Percentiles rank a stretch among this genome's conserved stretches.
These are phyloP conservation scores for Tholera decimalis DNA, from an alignment of 2,888 invertebrate species.

Conservation along the genomic window DNA sequence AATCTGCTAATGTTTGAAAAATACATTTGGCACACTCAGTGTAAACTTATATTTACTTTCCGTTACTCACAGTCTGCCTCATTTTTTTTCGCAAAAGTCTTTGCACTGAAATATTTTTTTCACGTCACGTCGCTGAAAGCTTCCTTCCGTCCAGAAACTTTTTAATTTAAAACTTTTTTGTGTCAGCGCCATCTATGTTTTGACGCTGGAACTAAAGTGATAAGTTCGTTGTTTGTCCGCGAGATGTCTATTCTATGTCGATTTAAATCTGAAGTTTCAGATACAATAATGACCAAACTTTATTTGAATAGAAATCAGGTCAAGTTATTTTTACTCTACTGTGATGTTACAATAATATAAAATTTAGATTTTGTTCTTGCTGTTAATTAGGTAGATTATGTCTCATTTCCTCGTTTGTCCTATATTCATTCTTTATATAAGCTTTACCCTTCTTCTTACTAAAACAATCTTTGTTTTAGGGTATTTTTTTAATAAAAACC, in stretches of 20 bases:
- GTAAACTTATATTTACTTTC: slow-evolving; percentile 44
- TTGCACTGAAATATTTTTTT: slow-evolving; percentile 33
- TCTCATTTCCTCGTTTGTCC: too few species aligned
- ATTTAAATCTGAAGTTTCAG: slow-evolving; percentile 28
- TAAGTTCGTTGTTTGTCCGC: slow-evolving; percentile 67
- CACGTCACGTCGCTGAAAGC: slow-evolving; percentile 27
- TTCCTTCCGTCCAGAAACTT: slow-evolving; percentile 36
- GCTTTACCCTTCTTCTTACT: too few species aligned
- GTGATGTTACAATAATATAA: slow-evolving; percentile 64
- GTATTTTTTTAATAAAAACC: too few species aligned
- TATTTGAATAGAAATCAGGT: slow-evolving; percentile 28
- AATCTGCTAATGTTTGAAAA: slow-evolving; percentile 3
- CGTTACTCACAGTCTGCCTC: slow-evolving; percentile 19
- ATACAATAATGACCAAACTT: slow-evolving; percentile 30
- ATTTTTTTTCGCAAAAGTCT: slow-evolving; percentile 12
- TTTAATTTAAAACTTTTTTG: slow-evolving; percentile 32
- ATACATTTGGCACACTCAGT: slow-evolving; percentile 39
- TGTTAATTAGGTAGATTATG: too few species aligned
- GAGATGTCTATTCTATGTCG: slow-evolving; percentile 70
- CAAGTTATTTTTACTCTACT: slow-evolving; percentile 24
- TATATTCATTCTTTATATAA: too few species aligned
- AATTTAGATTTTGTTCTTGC: too few species aligned
- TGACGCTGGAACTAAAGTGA: slow-evolving; percentile 39
- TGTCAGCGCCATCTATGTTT: slow-evolving; percentile 76
- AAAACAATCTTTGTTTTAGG: too few species aligned